These are phyloP conservation scores for Burhinus bistriatus DNA, from an alignment of 2,113 vertebrate species.

Conservation along the genomic window DNA sequence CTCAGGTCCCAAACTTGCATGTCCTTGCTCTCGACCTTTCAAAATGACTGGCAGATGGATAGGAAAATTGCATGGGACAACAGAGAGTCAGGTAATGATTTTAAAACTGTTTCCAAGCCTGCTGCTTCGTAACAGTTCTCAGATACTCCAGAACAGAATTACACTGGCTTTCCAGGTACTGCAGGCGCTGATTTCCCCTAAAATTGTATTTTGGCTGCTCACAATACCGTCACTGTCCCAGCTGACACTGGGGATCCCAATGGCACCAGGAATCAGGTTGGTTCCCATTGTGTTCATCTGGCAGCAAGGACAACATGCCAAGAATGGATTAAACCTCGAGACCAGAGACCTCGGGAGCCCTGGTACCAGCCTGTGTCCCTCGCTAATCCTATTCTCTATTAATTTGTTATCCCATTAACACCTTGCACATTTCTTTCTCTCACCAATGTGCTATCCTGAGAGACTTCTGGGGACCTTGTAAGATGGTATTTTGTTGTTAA, in stretches of 20 bases:
- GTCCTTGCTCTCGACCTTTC: slow-evolving; percentile 7
- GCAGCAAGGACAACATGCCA: not conserved
- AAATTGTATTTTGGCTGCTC: not conserved
- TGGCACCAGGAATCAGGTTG: not conserved
- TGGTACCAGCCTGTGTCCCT: not conserved
- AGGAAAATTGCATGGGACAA: not conserved
- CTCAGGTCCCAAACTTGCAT: not conserved
- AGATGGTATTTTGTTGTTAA: slow-evolving; percentile 12
- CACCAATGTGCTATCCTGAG: not conserved
- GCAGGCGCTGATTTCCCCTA: not conserved
- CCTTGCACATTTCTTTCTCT: slow-evolving; percentile 20
- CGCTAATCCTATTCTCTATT: slow-evolving; percentile 17
- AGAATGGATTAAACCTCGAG: not conserved
- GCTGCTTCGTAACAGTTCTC: not conserved
- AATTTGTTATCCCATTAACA: slow-evolving; percentile 53
- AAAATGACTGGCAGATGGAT: slow-evolving; percentile 48
- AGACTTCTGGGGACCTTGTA: slow-evolving; percentile 32
- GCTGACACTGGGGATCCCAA: not conserved
- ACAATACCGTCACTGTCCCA: accelerated
- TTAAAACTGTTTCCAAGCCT: not conserved
- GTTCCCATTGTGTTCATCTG: not conserved
- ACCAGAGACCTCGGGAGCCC: not conserved
- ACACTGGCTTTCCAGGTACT: not conserved
- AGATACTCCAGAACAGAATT: not conserved
- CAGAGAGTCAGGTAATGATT: slow-evolving; percentile 2